Conservation (phyloP, 2,797 vertebrate genomes). For the Anolis apletophallus region DNA sequence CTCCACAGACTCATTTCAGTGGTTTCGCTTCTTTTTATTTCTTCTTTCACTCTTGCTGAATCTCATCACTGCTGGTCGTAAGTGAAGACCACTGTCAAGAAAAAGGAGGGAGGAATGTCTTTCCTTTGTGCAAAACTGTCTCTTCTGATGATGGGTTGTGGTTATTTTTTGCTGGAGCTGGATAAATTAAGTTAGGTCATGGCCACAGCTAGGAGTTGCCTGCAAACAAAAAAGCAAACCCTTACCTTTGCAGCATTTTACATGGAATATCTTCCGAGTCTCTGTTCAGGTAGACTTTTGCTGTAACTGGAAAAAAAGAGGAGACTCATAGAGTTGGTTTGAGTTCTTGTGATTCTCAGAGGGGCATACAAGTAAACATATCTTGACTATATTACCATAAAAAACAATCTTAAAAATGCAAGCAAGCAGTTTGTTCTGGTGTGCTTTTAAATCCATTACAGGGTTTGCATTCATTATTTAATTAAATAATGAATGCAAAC, state of each 20-base stretch:
- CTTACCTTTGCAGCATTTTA: constrained; percentile 25
- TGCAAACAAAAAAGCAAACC: constrained; percentile 16
- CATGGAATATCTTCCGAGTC: not conserved
- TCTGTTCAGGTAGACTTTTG: not conserved
- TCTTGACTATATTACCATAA: not conserved
- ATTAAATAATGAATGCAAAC: not conserved
- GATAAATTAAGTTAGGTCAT: constrained; percentile 44
- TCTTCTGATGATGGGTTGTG: not conserved
- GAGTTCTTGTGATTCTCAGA: not conserved
- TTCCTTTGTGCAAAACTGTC: constrained; percentile 40
- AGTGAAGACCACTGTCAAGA: constrained; percentile 65
- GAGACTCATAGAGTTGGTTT: not conserved
- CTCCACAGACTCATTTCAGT: constrained; percentile 54
- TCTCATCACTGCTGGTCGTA: constrained; percentile 49
- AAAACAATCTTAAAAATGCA: not conserved
- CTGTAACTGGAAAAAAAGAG: not conserved
- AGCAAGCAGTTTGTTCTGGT: constrained; percentile 5
- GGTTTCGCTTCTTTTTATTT: constrained; percentile 56
- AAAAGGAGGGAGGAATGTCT: constrained; percentile 27
- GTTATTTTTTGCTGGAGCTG: constrained; percentile 45
- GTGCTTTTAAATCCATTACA: constrained; percentile 14
- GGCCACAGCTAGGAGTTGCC: not conserved
- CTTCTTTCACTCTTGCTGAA: constrained; percentile 33
- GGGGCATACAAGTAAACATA: not conserved
- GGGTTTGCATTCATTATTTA: not conserved